Conservation (phyloP, 1,140 invertebrate genomes). For the Polypedilum pembai region DNA sequence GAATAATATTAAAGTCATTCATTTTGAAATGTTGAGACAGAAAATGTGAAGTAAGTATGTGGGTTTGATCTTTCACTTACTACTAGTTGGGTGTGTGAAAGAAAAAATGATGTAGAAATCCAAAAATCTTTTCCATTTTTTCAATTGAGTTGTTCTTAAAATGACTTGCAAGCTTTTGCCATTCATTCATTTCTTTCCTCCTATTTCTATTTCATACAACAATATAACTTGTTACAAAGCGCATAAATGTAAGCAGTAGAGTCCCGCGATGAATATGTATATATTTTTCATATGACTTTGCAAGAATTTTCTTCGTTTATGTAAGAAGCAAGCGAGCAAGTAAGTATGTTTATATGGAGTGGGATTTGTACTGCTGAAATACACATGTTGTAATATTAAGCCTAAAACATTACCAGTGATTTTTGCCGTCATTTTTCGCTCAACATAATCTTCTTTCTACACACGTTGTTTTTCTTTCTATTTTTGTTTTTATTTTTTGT, state of each 20-base stretch:
- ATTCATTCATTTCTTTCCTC: background rate
- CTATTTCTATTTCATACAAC: background rate
- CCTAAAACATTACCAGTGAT: constrained; percentile 5
- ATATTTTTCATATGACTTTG: background rate
- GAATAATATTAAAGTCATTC: background rate
- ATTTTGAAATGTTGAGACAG: background rate
- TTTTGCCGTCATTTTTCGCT: background rate
- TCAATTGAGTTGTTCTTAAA: constrained; percentile 24
- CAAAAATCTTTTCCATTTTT: constrained; percentile 4
- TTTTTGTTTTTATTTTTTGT: background rate
- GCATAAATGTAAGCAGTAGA: too few species aligned
- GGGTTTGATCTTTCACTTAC: too few species aligned
- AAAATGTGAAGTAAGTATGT: background rate
- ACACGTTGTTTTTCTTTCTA: background rate
- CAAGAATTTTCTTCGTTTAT: background rate
- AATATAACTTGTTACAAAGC: too few species aligned
- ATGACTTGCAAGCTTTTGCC: background rate
- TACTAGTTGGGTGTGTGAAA: background rate
- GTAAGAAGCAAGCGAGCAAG: background rate
- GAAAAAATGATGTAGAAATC: background rate
- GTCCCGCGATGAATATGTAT: background rate
- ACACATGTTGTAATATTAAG: constrained; percentile 5
- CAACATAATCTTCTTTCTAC: background rate
- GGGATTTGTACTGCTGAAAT: background rate
- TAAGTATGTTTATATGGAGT: background rate